Conservation (phyloP, 2,797 vertebrate species). For the Chrosomus eos region DNA sequence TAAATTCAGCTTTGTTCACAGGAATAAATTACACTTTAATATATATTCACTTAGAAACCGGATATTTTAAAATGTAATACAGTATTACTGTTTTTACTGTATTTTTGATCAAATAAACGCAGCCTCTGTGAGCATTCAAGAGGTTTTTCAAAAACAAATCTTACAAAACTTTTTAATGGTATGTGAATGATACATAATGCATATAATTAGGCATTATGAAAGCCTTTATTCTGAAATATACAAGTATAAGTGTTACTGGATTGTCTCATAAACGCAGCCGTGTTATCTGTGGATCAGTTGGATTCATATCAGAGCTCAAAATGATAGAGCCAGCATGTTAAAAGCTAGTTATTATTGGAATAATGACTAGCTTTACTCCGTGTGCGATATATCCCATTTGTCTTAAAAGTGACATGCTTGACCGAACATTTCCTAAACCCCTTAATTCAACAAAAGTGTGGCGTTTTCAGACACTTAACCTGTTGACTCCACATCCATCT, state of each 20-base stretch:
- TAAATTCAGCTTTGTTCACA: background rate
- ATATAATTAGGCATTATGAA: background rate
- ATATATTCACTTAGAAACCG: background rate
- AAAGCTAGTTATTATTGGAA: slow-evolving; percentile 4
- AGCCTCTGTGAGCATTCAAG: background rate
- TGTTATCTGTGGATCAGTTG: background rate
- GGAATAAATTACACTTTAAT: background rate
- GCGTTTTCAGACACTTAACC: background rate
- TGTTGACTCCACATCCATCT: background rate
- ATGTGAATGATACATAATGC: background rate
- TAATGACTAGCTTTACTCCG: slow-evolving; percentile 9
- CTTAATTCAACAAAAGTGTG: background rate
- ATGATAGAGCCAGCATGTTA: background rate
- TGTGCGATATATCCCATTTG: background rate
- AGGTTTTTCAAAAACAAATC: background rate
- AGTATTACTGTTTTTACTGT: background rate
- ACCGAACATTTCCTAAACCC: background rate
- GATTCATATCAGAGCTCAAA: slow-evolving; percentile 2
- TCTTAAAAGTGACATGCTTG: background rate
- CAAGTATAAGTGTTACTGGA: background rate
- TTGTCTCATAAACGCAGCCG: background rate
- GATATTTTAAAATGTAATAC: background rate
- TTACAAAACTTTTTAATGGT: background rate
- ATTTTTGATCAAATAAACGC: background rate
- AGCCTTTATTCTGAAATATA: background rate